Evolutionary conservation across 1,140 invertebrate genomes (phyloP), one percentile per base, ranked within the genome.

Genomic region (Agrilus planipennis): DNA sequence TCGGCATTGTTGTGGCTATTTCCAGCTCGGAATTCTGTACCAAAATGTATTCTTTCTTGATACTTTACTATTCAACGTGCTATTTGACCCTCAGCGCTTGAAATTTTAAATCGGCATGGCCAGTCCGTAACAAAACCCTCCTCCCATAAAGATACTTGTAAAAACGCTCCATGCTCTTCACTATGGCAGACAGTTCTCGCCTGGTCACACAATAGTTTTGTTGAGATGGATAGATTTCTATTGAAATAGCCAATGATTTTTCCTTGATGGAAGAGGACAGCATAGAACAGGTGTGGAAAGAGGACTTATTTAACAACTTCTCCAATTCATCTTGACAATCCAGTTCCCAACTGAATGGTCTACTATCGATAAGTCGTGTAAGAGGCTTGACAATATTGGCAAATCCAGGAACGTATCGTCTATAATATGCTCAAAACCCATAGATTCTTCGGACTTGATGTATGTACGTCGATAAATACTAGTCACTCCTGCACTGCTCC

Each of bases 161-260:
- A 32, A 47, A 51, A 42, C 50, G 19, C 35, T 34, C n/a, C n/a
- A n/a, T n/a, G n/a, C n/a, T n/a, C n/a, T n/a, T n/a, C n/a, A n/a
- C n/a, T n/a, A n/a, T n/a, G n/a, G n/a, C n/a, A n/a, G n/a, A n/a
- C n/a, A n/a, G n/a, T n/a, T n/a, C n/a, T n/a, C n/a, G n/a, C n/a
- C 12, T 39, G 19, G 2, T 45, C 9, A 45, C 42, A 28, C 46
- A 50, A 28, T 52, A 52, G 25, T 46, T 52, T 14, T 31, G 38
- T 37, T 52, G 42, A 54, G 2, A 63, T 65, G 65, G 1, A 45
- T 25, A 20, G 25, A 42, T 40, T 57, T 52, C n/a, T 54, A 42
- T 38, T 49, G 27, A 17, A 57, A 44, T 5, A 72, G 34, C 3
- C 48, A n/a, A 47, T 21, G 28, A 49, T 44, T 20, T 32, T 28